Percentiles rank a stretch among this genome's conserved stretches.
Conservation (phyloP, 2,113 vertebrate genomes). For the Callipepla californica region DNA sequence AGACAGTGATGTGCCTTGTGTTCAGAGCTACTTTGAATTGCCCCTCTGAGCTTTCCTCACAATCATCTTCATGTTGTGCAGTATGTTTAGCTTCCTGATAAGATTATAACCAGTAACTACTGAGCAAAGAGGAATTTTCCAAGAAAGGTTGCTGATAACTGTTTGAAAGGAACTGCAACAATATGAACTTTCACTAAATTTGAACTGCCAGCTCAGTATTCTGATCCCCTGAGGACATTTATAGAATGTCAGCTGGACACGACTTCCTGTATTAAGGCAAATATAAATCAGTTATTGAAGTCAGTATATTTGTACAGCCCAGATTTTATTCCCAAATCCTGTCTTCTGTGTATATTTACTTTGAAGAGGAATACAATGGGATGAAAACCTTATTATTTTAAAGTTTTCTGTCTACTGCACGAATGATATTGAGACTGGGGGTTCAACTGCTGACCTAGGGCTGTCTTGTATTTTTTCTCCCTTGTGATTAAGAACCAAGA, state of each 20-base stretch:
- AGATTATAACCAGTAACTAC: neutral
- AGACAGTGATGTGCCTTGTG: neutral
- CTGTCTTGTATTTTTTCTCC: neutral
- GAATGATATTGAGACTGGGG: neutral
- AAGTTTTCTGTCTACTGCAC: neutral
- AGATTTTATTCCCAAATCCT: slow-evolving; percentile 21
- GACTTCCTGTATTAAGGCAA: neutral
- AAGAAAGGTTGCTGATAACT: neutral
- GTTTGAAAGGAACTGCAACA: neutral
- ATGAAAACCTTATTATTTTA: slow-evolving; percentile 3
- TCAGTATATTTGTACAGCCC: neutral
- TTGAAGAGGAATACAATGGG: neutral
- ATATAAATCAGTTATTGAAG: neutral
- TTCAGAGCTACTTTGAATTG: slow-evolving; percentile 12
- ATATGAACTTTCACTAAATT: neutral
- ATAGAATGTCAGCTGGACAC: neutral
- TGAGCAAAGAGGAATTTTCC: neutral
- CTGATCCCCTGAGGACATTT: neutral
- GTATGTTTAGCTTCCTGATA: neutral
- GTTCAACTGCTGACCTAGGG: neutral
- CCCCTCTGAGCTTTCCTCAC: neutral
- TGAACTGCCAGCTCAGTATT: neutral
- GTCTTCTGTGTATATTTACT: neutral
- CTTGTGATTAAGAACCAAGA: neutral
- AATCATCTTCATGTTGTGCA: neutral